phyloP scores from a whole-genome alignment of 2,113 vertebrate genomes.

The Lepus timidus region DNA sequence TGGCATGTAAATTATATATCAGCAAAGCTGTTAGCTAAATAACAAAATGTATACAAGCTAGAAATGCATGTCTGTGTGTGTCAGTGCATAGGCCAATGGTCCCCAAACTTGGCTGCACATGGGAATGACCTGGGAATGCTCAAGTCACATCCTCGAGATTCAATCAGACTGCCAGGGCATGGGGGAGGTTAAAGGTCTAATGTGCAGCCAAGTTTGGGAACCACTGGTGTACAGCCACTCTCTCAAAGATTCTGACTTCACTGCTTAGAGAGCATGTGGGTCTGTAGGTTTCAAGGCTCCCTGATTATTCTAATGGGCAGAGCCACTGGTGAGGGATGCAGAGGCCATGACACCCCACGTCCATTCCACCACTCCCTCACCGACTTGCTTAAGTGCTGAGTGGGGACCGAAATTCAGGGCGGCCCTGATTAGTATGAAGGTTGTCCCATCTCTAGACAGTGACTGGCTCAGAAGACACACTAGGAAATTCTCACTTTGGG shows the following conservation, averaged over 20 bases:
- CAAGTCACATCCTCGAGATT: neutral
- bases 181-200: neutral
- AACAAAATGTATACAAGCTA: neutral
- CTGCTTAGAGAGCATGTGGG: neutral
- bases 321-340: neutral
- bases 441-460: neutral
- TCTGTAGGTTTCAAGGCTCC: neutral
- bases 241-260: neutral
- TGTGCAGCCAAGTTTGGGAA: neutral
- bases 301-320: neutral
- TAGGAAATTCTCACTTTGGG: neutral
- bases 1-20: neutral
- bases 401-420: neutral
- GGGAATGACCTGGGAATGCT: neutral
- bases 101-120: neutral
- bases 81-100: neutral
- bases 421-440: neutral
- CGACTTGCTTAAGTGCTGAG: neutral
- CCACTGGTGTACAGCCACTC: too few relatives aligned
- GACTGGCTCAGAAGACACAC: neutral
- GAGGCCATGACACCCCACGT: neutral
- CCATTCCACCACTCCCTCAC: neutral
- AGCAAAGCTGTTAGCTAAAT: neutral
- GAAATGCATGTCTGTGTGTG: neutral
- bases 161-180: neutral